A percentile compares a stretch with the other conserved stretches of the same genome.
Evolutionary conservation across 2,888 invertebrate genomes (phyloP).

Genomic region (Drosophila paranaensis): DNA sequence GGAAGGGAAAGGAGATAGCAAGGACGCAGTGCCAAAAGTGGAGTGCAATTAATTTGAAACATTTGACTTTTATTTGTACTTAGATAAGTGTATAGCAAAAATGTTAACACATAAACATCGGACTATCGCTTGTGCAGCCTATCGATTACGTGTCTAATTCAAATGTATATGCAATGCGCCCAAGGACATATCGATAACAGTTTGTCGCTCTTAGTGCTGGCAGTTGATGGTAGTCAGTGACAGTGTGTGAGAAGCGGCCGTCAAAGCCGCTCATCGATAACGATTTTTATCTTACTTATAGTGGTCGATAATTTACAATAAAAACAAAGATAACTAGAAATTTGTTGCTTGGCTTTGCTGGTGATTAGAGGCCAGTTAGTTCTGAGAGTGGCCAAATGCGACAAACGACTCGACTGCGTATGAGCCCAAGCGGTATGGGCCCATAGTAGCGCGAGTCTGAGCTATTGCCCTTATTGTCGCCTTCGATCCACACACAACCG

Average conservation of each 20-base stretch:
- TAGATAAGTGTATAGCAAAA: constrained; percentile 12
- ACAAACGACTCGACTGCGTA: constrained; percentile 92
- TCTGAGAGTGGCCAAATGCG: constrained; percentile 90
- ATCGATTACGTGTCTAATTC: not conserved
- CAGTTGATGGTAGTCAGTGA: not conserved
- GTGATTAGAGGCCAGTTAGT: constrained; percentile 38
- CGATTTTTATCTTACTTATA: constrained; percentile 19
- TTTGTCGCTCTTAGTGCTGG: too few species aligned
- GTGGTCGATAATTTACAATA: constrained; percentile 33
- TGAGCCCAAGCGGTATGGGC: constrained; percentile 93
- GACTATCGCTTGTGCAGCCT: not conserved
- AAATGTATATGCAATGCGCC: not conserved
- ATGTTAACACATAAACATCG: not conserved
- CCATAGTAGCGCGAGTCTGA: constrained; percentile 95
- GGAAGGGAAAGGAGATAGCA: not conserved
- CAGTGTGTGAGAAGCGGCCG: not conserved
- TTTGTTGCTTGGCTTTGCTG: constrained; percentile 8
- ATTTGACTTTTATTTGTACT: constrained; percentile 32
- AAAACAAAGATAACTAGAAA: constrained; percentile 26
- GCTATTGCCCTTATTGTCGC: constrained; percentile 94
- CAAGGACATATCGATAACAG: not conserved
- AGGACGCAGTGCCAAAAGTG: constrained; percentile 16
- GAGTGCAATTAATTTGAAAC: constrained; percentile 18
- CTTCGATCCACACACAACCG: constrained; percentile 96
- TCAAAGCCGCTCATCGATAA: constrained; percentile 1